Evolutionary conservation across 2,888 invertebrate genomes (phyloP), one percentile per base, ranked within the genome.

Genomic region (Cheilosia variabilis): DNA sequence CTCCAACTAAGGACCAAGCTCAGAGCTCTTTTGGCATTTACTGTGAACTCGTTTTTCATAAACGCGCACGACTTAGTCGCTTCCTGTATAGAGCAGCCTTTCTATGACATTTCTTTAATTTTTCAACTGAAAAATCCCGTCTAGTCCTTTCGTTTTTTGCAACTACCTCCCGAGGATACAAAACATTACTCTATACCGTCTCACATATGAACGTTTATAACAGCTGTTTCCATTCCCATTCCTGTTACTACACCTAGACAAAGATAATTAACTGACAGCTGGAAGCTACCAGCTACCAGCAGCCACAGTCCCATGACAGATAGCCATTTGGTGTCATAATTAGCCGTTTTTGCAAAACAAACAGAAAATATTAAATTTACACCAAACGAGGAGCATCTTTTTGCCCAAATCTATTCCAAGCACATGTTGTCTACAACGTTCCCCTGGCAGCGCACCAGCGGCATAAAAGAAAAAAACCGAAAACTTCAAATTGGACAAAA

Each of bases 401-500:
- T 84, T 71, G 53, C 53, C 37, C 41, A 73, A 73, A 73, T 62
- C 65, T 66, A 81, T 81, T 86, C 60, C 19, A 57, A 57, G 68
- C 86, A 86, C 45, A 77, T 81, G 81, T 75, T 65, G 65, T 45
- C 65, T 47, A 24, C 15, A 22, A 13, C 19, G 43, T 63, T 31
- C 55, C 34, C 68, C 52, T 53, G 41, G 62, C n/a, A 45, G 55
- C 15, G 55, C 17, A 27, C 34, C n/a, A 34, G 24, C 17, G 7
- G 34, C 17, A 9, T 17, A 19, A 13, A 10, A 3, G 17, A n/a
- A 19, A 66, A 80, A 60, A 10, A 13, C 13, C 2, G 13, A 63
- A 5, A 76, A 72, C 68, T 72, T 86, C 81, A 86, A 86, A 86
- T 86, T 86, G 86, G 76, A 72, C 81, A 76, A 86, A 86, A 86